phyloP scores from a whole-genome alignment of 2,888 invertebrate genomes.

The Hydraecia micacea region DNA sequence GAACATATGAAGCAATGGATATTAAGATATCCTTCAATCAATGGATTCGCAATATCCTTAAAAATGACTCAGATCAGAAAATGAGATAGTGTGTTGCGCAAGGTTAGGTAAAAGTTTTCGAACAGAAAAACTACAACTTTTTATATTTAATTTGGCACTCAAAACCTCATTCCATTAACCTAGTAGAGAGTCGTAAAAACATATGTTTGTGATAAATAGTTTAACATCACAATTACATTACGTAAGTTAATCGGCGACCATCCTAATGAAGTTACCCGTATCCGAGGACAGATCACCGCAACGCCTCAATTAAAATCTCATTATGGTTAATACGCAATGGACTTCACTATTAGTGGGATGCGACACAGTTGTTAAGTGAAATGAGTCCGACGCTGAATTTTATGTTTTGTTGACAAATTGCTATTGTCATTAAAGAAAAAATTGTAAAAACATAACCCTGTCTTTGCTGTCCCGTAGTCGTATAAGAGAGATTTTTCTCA shows the following conservation, averaged over 20 bases:
- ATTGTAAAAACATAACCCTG: not conserved
- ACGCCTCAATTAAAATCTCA: conserved; percentile 89
- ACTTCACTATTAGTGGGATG: conserved; percentile 70
- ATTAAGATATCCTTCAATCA: not conserved
- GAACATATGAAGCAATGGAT: not conserved
- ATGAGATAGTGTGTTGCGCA: not conserved
- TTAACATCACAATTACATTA: conserved; percentile 84
- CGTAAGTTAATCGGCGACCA: conserved; percentile 82
- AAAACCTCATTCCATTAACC: not conserved
- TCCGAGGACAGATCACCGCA: conserved; percentile 80
- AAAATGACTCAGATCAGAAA: not conserved
- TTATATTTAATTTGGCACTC: not conserved
- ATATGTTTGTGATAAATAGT: conserved; percentile 37
- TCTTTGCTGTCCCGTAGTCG: not conserved
- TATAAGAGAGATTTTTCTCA: not conserved
- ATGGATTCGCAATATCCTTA: not conserved
- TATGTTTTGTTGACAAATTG: conserved; percentile 40
- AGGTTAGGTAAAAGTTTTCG: not conserved
- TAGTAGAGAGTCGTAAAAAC: not conserved
- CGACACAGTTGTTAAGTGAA: conserved; percentile 66
- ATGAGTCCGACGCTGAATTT: conserved; percentile 29
- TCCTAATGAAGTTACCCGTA: conserved; percentile 85
- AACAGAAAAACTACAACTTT: too few species aligned
- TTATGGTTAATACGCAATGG: conserved; percentile 77
- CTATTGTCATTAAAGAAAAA: not conserved